Evolutionary conservation across 2,113 vertebrate species (phyloP).

Genomic region (Anseranas semipalmata): DNA sequence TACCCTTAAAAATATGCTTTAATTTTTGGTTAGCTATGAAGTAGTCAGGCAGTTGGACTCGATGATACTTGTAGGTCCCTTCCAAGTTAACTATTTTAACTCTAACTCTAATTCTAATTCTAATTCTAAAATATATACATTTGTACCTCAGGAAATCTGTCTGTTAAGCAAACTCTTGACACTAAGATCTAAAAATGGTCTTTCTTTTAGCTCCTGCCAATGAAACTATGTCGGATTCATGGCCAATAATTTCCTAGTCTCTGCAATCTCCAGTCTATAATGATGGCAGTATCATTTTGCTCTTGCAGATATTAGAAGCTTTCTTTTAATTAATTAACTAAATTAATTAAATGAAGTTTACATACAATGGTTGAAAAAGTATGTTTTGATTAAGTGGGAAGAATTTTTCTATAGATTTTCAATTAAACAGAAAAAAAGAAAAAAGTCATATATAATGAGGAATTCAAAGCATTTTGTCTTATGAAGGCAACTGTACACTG

Average conservation of each 20-base stretch:
- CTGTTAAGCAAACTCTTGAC: neutral
- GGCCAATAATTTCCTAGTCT: fast-evolving
- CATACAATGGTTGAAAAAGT: neutral
- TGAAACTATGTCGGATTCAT: neutral
- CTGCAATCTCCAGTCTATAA: neutral
- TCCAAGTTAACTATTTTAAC: too few relatives aligned
- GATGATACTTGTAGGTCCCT: too few relatives aligned
- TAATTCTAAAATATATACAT: neutral
- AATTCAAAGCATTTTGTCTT: neutral
- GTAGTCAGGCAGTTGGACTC: too few relatives aligned
- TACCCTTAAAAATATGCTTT: too few relatives aligned
- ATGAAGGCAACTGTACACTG: neutral
- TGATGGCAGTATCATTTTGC: neutral
- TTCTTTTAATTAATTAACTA: neutral
- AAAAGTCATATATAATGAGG: neutral
- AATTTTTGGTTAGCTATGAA: too few relatives aligned
- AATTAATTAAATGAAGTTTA: neutral
- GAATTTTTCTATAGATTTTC: neutral
- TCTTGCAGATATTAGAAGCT: neutral
- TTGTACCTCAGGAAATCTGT: neutral
- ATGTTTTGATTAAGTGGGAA: neutral
- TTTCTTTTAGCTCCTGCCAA: neutral
- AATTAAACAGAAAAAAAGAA: neutral
- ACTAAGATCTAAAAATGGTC: neutral
- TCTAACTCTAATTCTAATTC: too few relatives aligned